Base-by-base conservation (phyloP, 2,113 vertebrate species). In the Thunnus maccoyii region DNA sequence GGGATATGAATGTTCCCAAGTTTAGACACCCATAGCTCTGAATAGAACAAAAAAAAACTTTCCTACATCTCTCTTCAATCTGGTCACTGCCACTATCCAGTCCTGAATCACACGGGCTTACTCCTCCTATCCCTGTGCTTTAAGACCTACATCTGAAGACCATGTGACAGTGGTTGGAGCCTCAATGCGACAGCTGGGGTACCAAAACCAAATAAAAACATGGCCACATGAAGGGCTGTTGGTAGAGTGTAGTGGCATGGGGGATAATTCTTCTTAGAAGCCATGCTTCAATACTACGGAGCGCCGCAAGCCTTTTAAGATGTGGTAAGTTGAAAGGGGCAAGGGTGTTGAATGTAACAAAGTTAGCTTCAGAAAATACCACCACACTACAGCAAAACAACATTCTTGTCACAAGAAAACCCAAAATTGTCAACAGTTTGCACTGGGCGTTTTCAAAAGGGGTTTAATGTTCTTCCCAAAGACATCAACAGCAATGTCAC, bases 401-500 rank as follows among this genome's bases (percentile, higher is more conserved):
- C 72, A 73, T 86, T 88, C 78, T 27, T 72, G 72, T 70, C 77
- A 67, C 70, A 61, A 68, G 51, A 56, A 84, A 75, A 55, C 72
- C 30, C 17, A 47, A 78, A 81, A 85, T 86, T 70, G 78, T 88
- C 18, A 76, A 76, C 83, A 80, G 71, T 83, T 89, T 63, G 63
- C 55, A 70, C 78, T 51, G 15, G 20, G 10, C 46, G 3, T 78
- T 71, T 76, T 87, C 67, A 71, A 82, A 1, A 79, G 27, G 11
- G 71, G 46, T 72, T 69, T 51, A 14, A 41, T 67, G 60, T 65
- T 66, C 25, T 57, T 86, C 48, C 76, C 14, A 8, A 82, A 89
- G 79, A 82, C 77, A 70, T 73, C 69, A 83, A 70, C 55, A 48
- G 76, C 80, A 69, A 79, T 51, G 84, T 76, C 72, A 76, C 62